Conservation (phyloP, 2,113 vertebrate genomes). For the Turnix velox region DNA sequence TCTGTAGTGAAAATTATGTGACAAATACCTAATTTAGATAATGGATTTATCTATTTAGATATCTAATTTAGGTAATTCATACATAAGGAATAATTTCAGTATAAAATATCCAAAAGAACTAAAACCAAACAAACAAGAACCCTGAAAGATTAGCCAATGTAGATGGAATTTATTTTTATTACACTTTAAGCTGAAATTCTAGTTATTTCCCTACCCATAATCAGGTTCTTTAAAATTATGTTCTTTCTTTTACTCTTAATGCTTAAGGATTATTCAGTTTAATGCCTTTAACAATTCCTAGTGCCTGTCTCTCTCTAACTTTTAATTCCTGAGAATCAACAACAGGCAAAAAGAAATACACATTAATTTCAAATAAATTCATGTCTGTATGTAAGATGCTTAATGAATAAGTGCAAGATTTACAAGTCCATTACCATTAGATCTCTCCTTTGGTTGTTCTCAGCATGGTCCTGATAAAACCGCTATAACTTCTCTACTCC, state of each 20-base stretch:
- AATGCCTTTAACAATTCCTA: background rate
- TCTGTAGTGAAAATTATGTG: no score
- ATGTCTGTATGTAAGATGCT: background rate
- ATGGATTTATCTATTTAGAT: background rate
- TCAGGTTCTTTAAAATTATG: background rate
- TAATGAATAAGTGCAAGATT: slow-evolving; percentile 17
- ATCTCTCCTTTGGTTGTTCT: background rate
- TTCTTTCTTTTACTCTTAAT: background rate
- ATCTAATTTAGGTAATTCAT: slow-evolving; percentile 3
- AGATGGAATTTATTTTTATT: background rate
- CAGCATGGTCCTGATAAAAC: slow-evolving; percentile 6
- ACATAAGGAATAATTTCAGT: background rate
- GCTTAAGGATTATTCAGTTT: background rate
- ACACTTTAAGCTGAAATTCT: background rate
- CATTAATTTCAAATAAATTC: background rate
- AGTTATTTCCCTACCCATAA: background rate
- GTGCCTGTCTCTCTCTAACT: background rate
- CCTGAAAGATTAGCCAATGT: background rate
- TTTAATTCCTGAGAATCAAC: background rate
- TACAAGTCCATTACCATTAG: background rate
- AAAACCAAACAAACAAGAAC: background rate
- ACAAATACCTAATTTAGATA: no score
- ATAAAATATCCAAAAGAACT: background rate
- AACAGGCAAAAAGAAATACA: background rate
- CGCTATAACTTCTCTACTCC: background rate